Conservation (phyloP, 2,888 invertebrate genomes). For the Beris morrisii region DNA sequence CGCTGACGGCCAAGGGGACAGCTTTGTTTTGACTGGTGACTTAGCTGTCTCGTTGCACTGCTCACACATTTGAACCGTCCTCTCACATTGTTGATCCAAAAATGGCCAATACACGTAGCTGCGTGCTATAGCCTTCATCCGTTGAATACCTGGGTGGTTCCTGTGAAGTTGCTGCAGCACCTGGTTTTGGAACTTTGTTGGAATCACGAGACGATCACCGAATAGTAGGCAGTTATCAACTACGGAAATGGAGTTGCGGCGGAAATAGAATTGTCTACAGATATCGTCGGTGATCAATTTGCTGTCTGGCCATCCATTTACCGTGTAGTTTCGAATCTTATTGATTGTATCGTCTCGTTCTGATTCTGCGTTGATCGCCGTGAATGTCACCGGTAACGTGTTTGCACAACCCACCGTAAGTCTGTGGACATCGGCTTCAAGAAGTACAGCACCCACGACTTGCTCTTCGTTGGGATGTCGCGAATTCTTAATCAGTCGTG, state of each 20-base stretch:
- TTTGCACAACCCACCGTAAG: not conserved
- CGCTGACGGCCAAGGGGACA: conserved; percentile 39
- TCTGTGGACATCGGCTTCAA: not conserved
- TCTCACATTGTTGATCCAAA: conserved; percentile 4
- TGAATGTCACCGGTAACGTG: not conserved
- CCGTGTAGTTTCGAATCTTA: not conserved
- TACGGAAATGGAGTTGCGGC: not conserved
- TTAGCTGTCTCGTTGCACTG: conserved; percentile 39
- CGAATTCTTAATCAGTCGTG: conserved; percentile 33
- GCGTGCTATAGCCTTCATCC: conserved; percentile 45
- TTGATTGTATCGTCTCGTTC: not conserved
- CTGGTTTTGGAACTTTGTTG: conserved; percentile 29
- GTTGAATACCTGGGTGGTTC: conserved; percentile 43
- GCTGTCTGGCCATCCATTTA: no score
- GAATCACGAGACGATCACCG: conserved; percentile 34
- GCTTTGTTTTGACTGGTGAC: conserved; percentile 42
- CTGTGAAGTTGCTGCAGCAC: conserved; percentile 42
- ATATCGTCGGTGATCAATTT: not conserved
- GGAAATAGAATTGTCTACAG: conserved; percentile 9
- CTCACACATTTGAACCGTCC: not conserved
- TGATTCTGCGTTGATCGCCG: conserved; percentile 3
- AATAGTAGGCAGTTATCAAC: conserved; percentile 32
- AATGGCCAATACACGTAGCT: conserved; percentile 45
- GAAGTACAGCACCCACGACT: not conserved
- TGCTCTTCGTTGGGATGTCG: not conserved